phyloP scores from a whole-genome alignment of 2,113 vertebrate species.

The Corythoichthys haematopterus region DNA sequence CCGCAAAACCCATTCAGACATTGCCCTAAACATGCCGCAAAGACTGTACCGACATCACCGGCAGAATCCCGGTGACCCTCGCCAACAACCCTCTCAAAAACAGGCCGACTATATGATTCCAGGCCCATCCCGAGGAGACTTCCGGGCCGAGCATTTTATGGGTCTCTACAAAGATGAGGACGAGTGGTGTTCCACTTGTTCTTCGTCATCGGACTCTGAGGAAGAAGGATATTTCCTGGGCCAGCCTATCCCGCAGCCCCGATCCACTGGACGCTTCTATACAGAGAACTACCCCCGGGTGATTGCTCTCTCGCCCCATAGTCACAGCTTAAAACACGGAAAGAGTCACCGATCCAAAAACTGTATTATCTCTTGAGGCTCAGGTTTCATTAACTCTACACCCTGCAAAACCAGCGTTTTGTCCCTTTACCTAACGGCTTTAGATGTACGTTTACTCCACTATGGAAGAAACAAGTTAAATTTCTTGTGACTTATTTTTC shows the following conservation, averaged over 20 bases:
- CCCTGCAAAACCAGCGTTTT: conserved; percentile 13
- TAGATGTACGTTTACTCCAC: too few relatives aligned
- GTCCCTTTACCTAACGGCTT: conserved; percentile 23
- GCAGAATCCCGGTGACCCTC: conserved; percentile 64
- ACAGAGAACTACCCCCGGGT: conserved; percentile 83
- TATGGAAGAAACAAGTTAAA: too few relatives aligned
- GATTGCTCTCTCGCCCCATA: conserved; percentile 74
- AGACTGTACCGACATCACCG: conserved; percentile 68
- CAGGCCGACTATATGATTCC: conserved; percentile 79
- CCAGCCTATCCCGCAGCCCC: conserved; percentile 89
- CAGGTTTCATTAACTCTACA: conserved; percentile 16
- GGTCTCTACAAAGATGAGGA: conserved; percentile 83
- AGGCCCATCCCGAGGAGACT: conserved; percentile 70
- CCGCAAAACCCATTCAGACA: conserved; percentile 89
- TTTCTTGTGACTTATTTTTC: too few relatives aligned
- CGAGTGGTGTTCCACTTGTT: conserved; percentile 89
- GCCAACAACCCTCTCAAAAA: conserved; percentile 71
- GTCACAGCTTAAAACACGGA: conserved; percentile 81
- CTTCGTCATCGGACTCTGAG: conserved; percentile 90
- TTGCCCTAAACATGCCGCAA: conserved; percentile 82
- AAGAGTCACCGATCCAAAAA: conserved; percentile 91
- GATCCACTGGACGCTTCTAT: conserved; percentile 77
- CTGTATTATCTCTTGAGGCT: conserved; percentile 89
- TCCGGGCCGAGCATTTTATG: conserved; percentile 74
- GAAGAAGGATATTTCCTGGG: conserved; percentile 95